Conservation (phyloP, 2,888 invertebrate genomes). For the Rhogogaster chlorosoma region DNA sequence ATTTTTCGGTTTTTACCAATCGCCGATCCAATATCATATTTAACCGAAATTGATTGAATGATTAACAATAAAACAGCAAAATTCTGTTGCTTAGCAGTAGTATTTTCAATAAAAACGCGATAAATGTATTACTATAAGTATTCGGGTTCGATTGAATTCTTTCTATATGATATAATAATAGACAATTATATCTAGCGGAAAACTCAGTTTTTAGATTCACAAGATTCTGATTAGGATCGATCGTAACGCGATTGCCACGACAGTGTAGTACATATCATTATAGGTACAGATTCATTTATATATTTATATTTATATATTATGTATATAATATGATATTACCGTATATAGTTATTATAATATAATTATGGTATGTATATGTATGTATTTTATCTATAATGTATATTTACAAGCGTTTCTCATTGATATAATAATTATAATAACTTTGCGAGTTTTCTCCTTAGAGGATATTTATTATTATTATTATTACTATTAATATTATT, state of each 20-base stretch:
- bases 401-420: constrained; percentile 18
- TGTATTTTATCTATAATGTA: constrained; percentile 20
- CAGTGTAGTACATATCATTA: not conserved
- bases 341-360: constrained; percentile 6
- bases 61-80: no score
- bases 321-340: not conserved
- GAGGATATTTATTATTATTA: not conserved
- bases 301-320: no score
- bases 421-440: not conserved
- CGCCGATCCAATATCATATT: no score
- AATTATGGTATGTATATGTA: constrained; percentile 35
- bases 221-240: not conserved
- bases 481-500: not conserved
- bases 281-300: not conserved
- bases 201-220: not conserved
- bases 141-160: not conserved
- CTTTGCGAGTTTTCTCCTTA: not conserved
- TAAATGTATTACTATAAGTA: not conserved
- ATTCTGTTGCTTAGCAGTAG: not conserved
- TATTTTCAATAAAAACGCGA: not conserved
- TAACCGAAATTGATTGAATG: no score
- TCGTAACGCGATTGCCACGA: not conserved
- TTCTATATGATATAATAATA: no score
- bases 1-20: not conserved
- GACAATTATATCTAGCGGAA: not conserved